Conservation (phyloP, 2,797 vertebrate genomes). For the Falco columbarius region DNA sequence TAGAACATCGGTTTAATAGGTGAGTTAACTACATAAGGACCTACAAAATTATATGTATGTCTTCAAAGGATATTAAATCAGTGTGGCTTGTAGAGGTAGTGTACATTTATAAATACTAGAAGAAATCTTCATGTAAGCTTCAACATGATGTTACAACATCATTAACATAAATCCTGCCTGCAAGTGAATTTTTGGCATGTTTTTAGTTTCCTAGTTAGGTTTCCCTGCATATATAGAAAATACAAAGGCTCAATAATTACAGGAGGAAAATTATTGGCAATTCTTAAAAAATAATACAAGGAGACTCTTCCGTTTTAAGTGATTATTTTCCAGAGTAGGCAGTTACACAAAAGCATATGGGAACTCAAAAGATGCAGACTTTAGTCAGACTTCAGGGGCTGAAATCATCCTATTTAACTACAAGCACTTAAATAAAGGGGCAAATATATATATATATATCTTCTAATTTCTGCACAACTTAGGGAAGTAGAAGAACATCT, state of each 20-base stretch:
- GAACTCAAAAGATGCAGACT: neutral
- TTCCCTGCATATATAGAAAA: neutral
- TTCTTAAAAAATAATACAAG: neutral
- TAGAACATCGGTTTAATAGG: constrained; percentile 42
- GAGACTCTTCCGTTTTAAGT: neutral
- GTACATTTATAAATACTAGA: neutral
- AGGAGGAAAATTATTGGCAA: neutral
- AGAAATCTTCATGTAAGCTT: neutral
- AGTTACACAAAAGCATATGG: neutral
- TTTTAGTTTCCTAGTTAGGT: neutral
- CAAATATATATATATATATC: neutral
- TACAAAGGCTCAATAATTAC: neutral
- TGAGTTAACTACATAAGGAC: constrained; percentile 18
- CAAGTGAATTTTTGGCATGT: neutral
- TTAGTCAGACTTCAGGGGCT: neutral
- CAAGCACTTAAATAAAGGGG: neutral
- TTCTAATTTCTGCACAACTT: neutral
- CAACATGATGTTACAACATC: neutral
- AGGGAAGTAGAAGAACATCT: neutral
- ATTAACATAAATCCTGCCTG: neutral
- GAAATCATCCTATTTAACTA: neutral
- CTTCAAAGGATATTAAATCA: neutral
- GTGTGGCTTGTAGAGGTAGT: neutral
- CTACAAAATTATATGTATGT: neutral
- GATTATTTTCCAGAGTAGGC: neutral